A percentile compares a stretch with the other conserved stretches of the same genome.
Evolutionary conservation across 2,888 invertebrate species (phyloP).

Genomic region (Platypus cylindrus): DNA sequence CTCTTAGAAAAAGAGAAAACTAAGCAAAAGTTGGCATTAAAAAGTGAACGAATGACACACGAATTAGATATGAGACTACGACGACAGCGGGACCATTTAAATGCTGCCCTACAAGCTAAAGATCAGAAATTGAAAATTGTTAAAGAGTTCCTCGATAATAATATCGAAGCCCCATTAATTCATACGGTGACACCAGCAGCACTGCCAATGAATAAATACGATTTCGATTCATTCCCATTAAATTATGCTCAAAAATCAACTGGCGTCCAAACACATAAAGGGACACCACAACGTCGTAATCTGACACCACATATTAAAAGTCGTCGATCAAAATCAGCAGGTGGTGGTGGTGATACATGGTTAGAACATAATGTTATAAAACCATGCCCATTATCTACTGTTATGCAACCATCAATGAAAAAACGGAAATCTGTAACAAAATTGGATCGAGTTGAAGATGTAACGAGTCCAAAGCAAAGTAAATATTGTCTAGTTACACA

Average conservation of each 20-base stretch:
- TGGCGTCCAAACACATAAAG: constrained; percentile 7
- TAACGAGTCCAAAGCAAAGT: constrained; percentile 51
- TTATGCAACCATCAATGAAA: constrained; percentile 73
- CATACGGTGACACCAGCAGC: constrained; percentile 13
- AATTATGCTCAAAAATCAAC: constrained; percentile 13
- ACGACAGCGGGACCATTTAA: constrained; percentile 42
- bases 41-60: constrained; percentile 61
- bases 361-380: constrained; percentile 77
- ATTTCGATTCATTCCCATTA: constrained; percentile 10
- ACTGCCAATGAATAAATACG: constrained; percentile 4
- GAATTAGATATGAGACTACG: constrained; percentile 52
- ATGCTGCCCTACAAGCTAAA: constrained; percentile 44
- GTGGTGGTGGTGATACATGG: constrained; percentile 59
- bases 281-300: constrained; percentile 9
- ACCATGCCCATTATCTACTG: constrained; percentile 71
- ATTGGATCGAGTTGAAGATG: constrained; percentile 64
- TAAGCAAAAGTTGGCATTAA: constrained; percentile 50
- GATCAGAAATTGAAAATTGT: constrained; percentile 43
- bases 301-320: constrained; percentile 28
- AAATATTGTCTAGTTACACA: constrained; percentile 91
- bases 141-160: constrained; percentile 18
- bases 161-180: no score
- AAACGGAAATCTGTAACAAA: constrained; percentile 75
- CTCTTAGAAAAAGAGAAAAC: constrained; percentile 53
- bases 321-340: constrained; percentile 70